phyloP scores from a whole-genome alignment of 2,888 invertebrate species.

The Drosophila crucigera region DNA sequence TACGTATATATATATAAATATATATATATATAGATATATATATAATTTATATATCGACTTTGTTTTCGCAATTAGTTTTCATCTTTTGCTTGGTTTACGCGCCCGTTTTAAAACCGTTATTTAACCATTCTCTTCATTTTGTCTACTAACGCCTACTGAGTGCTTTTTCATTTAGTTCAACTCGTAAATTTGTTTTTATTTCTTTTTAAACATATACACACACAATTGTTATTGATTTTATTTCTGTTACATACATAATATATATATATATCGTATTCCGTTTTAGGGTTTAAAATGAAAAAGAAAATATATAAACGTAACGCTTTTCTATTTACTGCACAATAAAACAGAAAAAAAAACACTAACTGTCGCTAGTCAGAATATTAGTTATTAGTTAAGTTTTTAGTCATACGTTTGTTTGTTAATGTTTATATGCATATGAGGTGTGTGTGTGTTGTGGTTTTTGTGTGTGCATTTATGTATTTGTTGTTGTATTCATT shows the following conservation, averaged over 20 bases:
- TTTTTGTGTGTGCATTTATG: conserved; percentile 21
- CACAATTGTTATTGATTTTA: conserved; percentile 52
- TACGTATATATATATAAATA: conserved; percentile 52
- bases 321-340: conserved; percentile 59
- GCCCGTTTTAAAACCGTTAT: conserved; percentile 3
- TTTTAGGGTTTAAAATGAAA: conserved; percentile 31
- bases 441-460: conserved; percentile 41
- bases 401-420: conserved; percentile 46
- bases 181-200: conserved; percentile 44
- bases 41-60: conserved; percentile 66
- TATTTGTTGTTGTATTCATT: conserved; percentile 8
- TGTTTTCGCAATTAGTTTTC: conserved; percentile 32
- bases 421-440: conserved; percentile 74
- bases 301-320: conserved; percentile 30
- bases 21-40: conserved; percentile 59
- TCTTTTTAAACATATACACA: conserved; percentile 59
- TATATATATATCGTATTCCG: conserved; percentile 12
- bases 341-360: conserved; percentile 36
- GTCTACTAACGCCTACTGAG: conserved; percentile 41
- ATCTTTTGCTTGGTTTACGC: conserved; percentile 12
- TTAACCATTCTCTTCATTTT: conserved; percentile 6
- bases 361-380: conserved; percentile 32
- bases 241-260: conserved; percentile 32
- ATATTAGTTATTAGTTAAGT: conserved; percentile 43
- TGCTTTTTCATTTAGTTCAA: conserved; percentile 41